Conservation (phyloP, 2,113 vertebrate species). For the Ictalurus punctatus region DNA sequence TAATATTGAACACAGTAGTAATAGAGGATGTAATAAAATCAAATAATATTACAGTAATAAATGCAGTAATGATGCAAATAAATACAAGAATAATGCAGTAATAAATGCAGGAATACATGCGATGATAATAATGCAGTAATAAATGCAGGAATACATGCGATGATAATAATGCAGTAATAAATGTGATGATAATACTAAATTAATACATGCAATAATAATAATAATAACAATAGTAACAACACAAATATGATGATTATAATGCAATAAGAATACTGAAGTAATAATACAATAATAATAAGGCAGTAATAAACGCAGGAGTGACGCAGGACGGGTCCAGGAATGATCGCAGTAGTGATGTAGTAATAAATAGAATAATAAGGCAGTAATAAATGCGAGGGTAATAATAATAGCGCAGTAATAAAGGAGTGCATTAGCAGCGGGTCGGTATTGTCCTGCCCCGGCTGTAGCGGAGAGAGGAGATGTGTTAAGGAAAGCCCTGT, state of each 20-base stretch:
- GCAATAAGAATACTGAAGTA: neutral
- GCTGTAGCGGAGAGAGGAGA: conserved; percentile 67
- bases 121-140: neutral
- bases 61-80: conserved; percentile 39
- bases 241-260: neutral
- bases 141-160: neutral
- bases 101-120: neutral
- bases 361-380: neutral
- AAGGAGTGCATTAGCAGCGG: neutral
- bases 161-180: neutral
- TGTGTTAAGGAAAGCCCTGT: conserved; percentile 73
- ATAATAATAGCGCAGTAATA: neutral
- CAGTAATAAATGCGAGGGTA: conserved; percentile 32
- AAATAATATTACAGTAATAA: conserved; percentile 65
- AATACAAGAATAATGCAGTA: neutral
- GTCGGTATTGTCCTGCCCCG: conserved; percentile 9
- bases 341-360: too few relatives aligned
- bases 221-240: too few relatives aligned
- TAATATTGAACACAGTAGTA: neutral
- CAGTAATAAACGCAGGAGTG: neutral
- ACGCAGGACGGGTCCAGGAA: neutral
- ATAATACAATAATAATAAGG: neutral
- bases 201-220: neutral
- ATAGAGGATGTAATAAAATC: neutral
- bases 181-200: neutral